Base-by-base conservation (phyloP, 2,888 invertebrate species). In the Xestia xanthographa region DNA sequence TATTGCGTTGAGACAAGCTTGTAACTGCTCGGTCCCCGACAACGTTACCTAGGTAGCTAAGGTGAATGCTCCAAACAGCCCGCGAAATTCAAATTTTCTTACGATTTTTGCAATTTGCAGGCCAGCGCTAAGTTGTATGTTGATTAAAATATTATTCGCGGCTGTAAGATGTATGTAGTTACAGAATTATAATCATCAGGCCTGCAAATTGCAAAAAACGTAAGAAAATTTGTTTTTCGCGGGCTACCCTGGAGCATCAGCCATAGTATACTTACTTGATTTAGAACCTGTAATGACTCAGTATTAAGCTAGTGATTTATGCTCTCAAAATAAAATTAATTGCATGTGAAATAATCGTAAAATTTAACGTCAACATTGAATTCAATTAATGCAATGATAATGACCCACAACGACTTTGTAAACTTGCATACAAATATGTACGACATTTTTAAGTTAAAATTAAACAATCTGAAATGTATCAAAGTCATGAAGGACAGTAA, bases 401-500 rank as follows among this genome's bases (percentile, higher is more conserved):
- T 88, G 82, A 87, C 82, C 81, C 38, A 81, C 76, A 82, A 74
- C 82, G 29, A 5, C 41, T 79, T 77, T 65, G 48, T n/a, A 66
- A 65, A 60, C 45, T 58, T 60, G 53, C 65, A 34, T 66, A 12
- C 67, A 68, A 48, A 75, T 34, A 60, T 79, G 45, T 76, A 48
- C 45, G 63, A 2, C 72, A 69, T 75, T 65, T 75, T 88, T 69
- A 66, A 68, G 75, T 77, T 82, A 81, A 75, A 81, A 76, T 80
- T 77, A 78, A 85, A 62, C 29, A 6, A 66, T 72, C 58, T 60
- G 76, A 82, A 84, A 77, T 78, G 83, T 89, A 85, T 85, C 86
- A 88, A 92, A 91, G 90, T 86, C 88, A 68, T 69, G 81, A 90
- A 91, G 91, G 91, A 89, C 91, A 80, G 93, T 93, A 91, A 93